phyloP scores from a whole-genome alignment of 2,797 vertebrate species.

The Catharus ustulatus region DNA sequence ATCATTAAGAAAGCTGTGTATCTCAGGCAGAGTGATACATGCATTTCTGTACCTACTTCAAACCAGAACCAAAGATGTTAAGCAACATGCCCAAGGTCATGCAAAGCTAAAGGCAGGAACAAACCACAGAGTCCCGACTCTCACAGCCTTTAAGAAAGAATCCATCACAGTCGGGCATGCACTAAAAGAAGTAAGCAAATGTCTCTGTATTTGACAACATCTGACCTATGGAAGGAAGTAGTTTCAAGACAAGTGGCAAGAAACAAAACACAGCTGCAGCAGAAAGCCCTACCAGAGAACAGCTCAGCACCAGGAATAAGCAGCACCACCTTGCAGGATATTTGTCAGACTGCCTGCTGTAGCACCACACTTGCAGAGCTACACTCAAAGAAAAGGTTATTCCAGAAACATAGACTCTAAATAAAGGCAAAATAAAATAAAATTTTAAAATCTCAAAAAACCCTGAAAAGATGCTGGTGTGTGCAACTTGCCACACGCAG shows the following conservation, averaged over 20 bases:
- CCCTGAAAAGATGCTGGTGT: neutral
- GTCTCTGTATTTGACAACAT: constrained; percentile 26
- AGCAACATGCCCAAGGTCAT: constrained; percentile 57
- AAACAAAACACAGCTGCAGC: constrained; percentile 47
- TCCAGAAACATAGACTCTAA: neutral
- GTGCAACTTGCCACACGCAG: neutral
- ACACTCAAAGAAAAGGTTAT: neutral
- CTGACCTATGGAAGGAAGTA: constrained; percentile 53
- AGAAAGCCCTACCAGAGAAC: neutral
- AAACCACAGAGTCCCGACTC: neutral
- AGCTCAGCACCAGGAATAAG: neutral
- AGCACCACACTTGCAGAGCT: neutral
- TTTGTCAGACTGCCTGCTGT: neutral
- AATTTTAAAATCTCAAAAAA: no score
- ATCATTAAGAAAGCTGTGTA: constrained; percentile 58
- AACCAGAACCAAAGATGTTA: constrained; percentile 46
- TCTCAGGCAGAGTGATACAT: constrained; percentile 24
- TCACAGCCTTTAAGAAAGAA: constrained; percentile 18
- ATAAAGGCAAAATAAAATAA: neutral
- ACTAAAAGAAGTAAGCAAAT: constrained; percentile 50
- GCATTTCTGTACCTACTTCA: constrained; percentile 56
- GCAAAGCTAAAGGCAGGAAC: constrained; percentile 37
- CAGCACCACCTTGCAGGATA: neutral
- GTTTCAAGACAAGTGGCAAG: constrained; percentile 41
- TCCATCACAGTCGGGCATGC: neutral